Evolutionary conservation across 2,797 vertebrate species (phyloP).

Genomic region (Pangasius sanitwongsei): DNA sequence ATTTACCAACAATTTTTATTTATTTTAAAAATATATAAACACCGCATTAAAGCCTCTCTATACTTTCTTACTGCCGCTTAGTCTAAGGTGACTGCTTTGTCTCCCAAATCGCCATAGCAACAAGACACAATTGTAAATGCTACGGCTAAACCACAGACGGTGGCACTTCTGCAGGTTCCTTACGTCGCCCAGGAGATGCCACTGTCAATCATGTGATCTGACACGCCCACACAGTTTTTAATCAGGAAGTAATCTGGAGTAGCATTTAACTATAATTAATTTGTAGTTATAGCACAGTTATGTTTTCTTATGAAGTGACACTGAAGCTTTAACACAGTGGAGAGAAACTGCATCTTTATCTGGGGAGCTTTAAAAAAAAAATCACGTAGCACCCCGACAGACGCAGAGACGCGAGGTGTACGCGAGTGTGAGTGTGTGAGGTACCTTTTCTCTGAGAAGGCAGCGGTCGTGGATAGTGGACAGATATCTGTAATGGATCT

Average conservation of each 20-base stretch:
- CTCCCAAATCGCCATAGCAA: background rate
- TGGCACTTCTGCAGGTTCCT: background rate
- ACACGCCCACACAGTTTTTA: background rate
- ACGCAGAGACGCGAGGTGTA: background rate
- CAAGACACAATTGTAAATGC: background rate
- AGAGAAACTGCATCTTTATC: background rate
- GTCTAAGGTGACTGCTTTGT: background rate
- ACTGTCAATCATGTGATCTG: background rate
- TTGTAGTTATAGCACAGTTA: background rate
- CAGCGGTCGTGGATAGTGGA: slow-evolving; percentile 98
- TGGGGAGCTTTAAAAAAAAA: background rate
- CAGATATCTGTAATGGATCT: slow-evolving; percentile 96
- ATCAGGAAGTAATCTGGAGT: no score
- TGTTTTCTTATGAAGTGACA: background rate
- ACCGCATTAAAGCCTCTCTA: background rate
- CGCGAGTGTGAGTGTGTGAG: background rate
- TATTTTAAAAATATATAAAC: no score
- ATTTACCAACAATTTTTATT: background rate
- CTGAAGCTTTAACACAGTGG: background rate
- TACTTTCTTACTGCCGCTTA: background rate
- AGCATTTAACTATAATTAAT: background rate
- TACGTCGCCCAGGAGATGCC: background rate
- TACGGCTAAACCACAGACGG: background rate
- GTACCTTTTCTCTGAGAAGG: slow-evolving; percentile 94
- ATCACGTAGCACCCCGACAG: background rate